phyloP scores from a whole-genome alignment of 2,113 vertebrate species.

The Eudyptes chrysolophus region DNA sequence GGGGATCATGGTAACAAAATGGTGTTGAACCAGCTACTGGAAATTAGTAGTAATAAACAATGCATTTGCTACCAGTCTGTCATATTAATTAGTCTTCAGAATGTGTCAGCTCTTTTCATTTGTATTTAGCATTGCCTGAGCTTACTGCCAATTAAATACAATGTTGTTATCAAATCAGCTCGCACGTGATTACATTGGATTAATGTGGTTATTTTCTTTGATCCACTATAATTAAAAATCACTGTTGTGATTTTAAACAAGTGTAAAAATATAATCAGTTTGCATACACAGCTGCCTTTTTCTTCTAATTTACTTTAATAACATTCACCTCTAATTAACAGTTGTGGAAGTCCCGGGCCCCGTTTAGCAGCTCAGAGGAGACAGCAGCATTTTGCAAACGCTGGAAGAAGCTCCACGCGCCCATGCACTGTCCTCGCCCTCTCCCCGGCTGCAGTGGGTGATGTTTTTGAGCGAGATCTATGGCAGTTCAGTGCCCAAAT shows the following conservation, averaged over 20 bases:
- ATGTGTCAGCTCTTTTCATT: constrained; percentile 50
- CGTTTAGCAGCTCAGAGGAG: background rate
- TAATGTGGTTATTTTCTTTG: constrained; percentile 56
- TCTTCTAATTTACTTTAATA: constrained; percentile 47
- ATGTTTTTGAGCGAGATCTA: accelerated
- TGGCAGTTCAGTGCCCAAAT: background rate
- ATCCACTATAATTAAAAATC: constrained; percentile 62
- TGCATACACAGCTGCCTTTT: constrained; percentile 34
- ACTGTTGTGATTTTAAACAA: constrained; percentile 61
- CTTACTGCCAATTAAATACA: constrained; percentile 51
- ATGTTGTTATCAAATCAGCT: constrained; percentile 60
- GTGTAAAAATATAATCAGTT: constrained; percentile 61
- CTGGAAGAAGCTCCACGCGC: accelerated
- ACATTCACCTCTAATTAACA: constrained; percentile 24
- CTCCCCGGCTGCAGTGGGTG: accelerated
- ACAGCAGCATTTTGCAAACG: background rate
- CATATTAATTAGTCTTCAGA: constrained; percentile 55
- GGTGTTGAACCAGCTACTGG: constrained; percentile 52
- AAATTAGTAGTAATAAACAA: constrained; percentile 65
- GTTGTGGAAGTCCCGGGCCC: background rate
- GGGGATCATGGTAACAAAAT: constrained; percentile 36
- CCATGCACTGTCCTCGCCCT: accelerated
- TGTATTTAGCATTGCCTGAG: constrained; percentile 46
- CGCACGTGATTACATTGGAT: constrained; percentile 30
- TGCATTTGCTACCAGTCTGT: constrained; percentile 45